Evolutionary conservation across 2,113 vertebrate species (phyloP), one percentile per base, ranked within the genome.

Genomic region (Toxostoma redivivum): DNA sequence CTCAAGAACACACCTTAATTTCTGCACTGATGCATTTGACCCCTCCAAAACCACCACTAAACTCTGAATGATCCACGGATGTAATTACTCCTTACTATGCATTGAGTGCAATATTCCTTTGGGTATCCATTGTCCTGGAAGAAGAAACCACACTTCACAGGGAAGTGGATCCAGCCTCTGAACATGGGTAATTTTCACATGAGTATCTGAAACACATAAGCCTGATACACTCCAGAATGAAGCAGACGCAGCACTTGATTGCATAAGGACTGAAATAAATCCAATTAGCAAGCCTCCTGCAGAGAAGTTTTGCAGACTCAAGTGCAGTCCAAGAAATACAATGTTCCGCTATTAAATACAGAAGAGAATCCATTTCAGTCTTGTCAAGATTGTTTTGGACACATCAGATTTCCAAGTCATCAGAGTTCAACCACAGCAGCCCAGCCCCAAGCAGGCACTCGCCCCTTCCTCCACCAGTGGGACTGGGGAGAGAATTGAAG

Each of bases 401-500:
- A 53, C 19, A n/a, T 27, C 11, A 37, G n/a, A 81, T 28, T 80
- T 35, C 25, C 66, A 62, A 23, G 11, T 15, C 4, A 1, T 27
- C 40, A 23, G 0, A 58, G 24, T 4, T 38, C 21, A 60, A 47
- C 4, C 13, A 45, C n/a, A 53, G 20, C 19, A 51, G 10, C 33
- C 33, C 45, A 58, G 15, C 10, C 27, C 10, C 77, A 45, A 15
- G 20, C 15, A 74, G n/a, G 9, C 45, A 45, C 19, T 21, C 0
- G 0, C 11, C 30, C 0, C 0, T 20, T 66, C 20, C 6, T 45
- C 20, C 6, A 67, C 21, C 11, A 61, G 7, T 9, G 7, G 11
- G 11, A 74, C 24, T 6, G 2, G 30, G 9, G 21, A 76, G n/a
- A 60, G 11, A 45, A 74, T 0, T 11, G 13, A 60, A 60, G 5